phyloP scores from a whole-genome alignment of 2,113 vertebrate genomes.

The Lophotis ruficrista region DNA sequence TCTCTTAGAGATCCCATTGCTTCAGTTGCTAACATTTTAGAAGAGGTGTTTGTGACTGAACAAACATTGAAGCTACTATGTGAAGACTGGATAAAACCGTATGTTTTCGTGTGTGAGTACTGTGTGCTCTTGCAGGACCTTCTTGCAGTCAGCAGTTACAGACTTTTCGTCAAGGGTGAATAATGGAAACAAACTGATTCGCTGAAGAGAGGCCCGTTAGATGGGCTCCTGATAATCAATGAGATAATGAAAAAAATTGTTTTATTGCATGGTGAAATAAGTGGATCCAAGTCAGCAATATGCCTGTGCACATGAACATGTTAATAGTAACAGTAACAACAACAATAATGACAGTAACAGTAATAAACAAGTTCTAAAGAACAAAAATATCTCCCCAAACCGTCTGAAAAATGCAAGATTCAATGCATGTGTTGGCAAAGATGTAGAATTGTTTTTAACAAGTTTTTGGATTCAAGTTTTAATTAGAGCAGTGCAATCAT shows the following conservation, averaged over 20 bases:
- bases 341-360: background rate
- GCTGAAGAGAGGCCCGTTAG: background rate
- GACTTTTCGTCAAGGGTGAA: background rate
- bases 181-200: background rate
- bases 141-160: background rate
- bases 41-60: background rate
- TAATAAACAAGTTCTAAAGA: background rate
- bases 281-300: background rate
- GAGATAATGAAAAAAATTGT: background rate
- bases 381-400: background rate
- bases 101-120: background rate
- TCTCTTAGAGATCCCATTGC: background rate
- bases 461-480: background rate
- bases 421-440: background rate
- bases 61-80: background rate
- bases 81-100: background rate
- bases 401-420: background rate
- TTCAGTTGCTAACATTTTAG: background rate
- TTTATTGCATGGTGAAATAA: background rate
- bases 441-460: background rate
- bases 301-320: background rate
- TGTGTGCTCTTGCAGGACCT: background rate
- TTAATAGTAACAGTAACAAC: background rate
- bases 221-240: background rate
- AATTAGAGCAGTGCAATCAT: background rate